Conservation (phyloP, 2,797 vertebrate genomes). For the Lutjanus campechanus region DNA sequence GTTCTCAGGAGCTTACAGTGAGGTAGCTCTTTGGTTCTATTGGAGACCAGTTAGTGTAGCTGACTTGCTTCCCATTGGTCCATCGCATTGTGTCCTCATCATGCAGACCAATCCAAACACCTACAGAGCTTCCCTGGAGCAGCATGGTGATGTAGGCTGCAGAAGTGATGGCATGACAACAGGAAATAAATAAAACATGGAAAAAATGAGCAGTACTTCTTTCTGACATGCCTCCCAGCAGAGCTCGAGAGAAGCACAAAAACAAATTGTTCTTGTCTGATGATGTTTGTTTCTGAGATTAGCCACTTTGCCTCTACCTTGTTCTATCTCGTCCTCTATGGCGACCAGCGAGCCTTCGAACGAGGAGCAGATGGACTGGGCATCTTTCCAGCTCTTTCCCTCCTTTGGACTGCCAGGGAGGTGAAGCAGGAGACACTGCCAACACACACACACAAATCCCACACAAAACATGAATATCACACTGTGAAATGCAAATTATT, state of each 20-base stretch:
- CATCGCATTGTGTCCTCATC: conserved; percentile 87
- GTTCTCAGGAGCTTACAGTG: conserved; percentile 69
- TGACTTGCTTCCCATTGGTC: conserved; percentile 85
- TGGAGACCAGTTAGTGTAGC: conserved; percentile 94
- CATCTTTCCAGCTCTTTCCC: conserved; percentile 88
- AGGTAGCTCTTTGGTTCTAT: conserved; percentile 80
- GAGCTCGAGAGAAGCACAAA: not conserved
- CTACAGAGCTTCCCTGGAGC: conserved; percentile 88
- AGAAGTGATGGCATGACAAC: conserved; percentile 42
- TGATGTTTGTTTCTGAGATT: not conserved
- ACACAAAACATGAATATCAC: conserved; percentile 49
- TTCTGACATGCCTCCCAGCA: not conserved
- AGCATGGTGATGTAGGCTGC: conserved; percentile 95
- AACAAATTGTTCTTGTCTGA: not conserved
- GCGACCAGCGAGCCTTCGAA: conserved; percentile 88
- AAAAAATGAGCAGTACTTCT: not conserved
- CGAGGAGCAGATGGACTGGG: conserved; percentile 88
- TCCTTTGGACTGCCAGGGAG: conserved; percentile 86
- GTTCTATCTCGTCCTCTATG: conserved; percentile 91
- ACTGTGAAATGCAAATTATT: conserved; percentile 41
- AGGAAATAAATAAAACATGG: conserved; percentile 31
- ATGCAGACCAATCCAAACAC: conserved; percentile 92
- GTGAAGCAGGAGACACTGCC: conserved; percentile 93
- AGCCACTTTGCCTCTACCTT: conserved; percentile 85
- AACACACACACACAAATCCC: conserved; percentile 54